These are phyloP conservation scores for Drosophila putrida DNA, from an alignment of 2,888 invertebrate species.

Conservation along the genomic window DNA sequence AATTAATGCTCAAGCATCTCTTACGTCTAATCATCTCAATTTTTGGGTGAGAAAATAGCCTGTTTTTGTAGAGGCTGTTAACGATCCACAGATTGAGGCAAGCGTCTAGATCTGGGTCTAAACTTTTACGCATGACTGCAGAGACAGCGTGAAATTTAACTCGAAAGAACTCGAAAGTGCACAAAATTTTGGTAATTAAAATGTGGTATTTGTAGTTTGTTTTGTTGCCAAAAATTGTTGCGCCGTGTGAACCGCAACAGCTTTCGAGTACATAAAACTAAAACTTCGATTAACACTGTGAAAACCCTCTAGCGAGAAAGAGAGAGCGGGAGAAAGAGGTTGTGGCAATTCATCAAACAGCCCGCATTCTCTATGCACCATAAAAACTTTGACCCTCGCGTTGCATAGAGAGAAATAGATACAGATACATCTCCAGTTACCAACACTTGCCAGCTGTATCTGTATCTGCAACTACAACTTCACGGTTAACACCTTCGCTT, in stretches of 20 bases:
- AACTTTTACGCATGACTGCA: conserved; percentile 48
- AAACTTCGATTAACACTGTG: conserved; percentile 71
- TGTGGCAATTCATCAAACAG: conserved; percentile 70
- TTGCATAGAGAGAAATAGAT: conserved; percentile 23
- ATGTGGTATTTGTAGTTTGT: conserved; percentile 30
- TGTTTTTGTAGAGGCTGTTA: conserved; percentile 38
- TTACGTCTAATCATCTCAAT: conserved; percentile 26
- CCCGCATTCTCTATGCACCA: conserved; percentile 78
- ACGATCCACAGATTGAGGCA: not conserved
- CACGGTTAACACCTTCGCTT: conserved; percentile 76
- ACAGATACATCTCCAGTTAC: not conserved
- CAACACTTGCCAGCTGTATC: not conserved
- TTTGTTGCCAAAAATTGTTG: conserved; percentile 57
- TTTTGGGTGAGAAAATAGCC: conserved; percentile 71
- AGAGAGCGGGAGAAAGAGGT: not conserved
- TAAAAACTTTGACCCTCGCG: conserved; percentile 75
- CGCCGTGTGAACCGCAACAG: conserved; percentile 70
- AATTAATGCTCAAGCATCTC: conserved; percentile 62
- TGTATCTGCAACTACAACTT: conserved; percentile 41
- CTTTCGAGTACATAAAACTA: conserved; percentile 58
- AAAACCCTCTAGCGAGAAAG: conserved; percentile 25
- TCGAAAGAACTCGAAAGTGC: conserved; percentile 29
- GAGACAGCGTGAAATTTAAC: conserved; percentile 40
- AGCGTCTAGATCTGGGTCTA: not conserved
- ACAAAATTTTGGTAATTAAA: conserved; percentile 45